Conservation (phyloP, 2,888 invertebrate genomes). For the Leptothorax acervorum region DNA sequence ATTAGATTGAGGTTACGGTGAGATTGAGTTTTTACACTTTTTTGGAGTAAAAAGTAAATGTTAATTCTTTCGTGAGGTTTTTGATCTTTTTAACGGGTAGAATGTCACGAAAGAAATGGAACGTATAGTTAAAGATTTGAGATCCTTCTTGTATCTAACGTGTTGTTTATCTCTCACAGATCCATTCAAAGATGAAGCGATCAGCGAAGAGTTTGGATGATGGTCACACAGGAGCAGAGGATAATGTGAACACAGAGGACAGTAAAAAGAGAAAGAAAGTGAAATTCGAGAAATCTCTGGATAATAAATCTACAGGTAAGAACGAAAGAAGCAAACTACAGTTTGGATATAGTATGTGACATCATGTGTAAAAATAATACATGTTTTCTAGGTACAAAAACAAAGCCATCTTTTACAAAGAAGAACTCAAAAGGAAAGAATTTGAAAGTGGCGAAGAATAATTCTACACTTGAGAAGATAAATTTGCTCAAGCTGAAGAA, state of each 20-base stretch:
- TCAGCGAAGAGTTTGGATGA: neutral
- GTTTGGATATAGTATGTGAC: neutral
- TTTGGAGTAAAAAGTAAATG: neutral
- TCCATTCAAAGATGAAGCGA: slow-evolving; percentile 25
- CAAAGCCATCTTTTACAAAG: neutral
- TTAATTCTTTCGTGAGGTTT: neutral
- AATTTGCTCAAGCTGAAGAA: slow-evolving; percentile 92
- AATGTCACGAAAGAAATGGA: neutral
- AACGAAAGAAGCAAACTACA: neutral
- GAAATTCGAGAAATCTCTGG: slow-evolving; percentile 11
- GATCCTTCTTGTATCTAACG: neutral
- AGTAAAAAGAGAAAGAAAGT: slow-evolving; percentile 20
- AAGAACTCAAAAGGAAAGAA: neutral
- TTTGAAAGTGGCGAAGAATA: neutral
- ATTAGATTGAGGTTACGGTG: neutral
- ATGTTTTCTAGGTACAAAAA: slow-evolving; percentile 14
- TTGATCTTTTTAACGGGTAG: neutral
- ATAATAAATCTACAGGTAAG: slow-evolving; percentile 20
- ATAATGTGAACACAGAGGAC: neutral
- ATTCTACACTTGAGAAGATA: slow-evolving; percentile 85
- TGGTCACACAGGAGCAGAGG: neutral
- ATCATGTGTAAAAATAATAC: neutral
- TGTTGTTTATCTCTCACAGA: neutral
- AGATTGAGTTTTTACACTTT: neutral
- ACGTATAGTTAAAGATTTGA: neutral